Evolutionary conservation across 2,888 invertebrate genomes (phyloP), one percentile per base, ranked within the genome.

Genomic region (Sinopyrophorus schimmeli): DNA sequence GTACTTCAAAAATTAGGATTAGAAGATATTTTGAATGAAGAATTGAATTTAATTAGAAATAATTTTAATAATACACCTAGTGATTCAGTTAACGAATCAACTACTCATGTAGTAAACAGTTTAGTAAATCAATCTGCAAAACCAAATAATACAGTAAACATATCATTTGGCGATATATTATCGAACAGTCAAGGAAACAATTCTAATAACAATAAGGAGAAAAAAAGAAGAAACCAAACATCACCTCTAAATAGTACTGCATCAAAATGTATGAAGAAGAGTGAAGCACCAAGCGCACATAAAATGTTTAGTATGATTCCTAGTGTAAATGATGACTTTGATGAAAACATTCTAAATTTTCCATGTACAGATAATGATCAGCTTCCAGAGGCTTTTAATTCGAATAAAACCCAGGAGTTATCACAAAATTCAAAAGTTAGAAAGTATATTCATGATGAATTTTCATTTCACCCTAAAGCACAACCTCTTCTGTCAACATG

Each of bases 1-100:
- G 46, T 72, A 21, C 60, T 72, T 16, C 60, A 43, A 23, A 66
- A 64, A 58, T 55, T 71, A 31, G 60, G 66, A 37, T 57, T 71
- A 15, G 42, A 52, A 10, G 55, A 68, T 40, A 57, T 71, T 23
- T 58, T 68, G 7, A 54, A 55, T 32, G 65, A 66, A 44, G 30
- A 28, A 6, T 1, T n/a, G 3, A 7, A 4, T 23, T 9, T 35
- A 9, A 14, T n/a, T n/a, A n/a, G 14, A 4, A 35, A 23, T n/a
- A 16, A 12, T n/a, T 18, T 18, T n/a, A n/a, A n/a, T n/a, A n/a
- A n/a, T n/a, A n/a, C n/a, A n/a, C n/a, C n/a, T n/a, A n/a, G n/a
- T n/a, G n/a, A n/a, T n/a, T n/a, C n/a, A n/a, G 3, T 24, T 24
- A 5, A 7, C 5, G 11, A 3, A 24, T 1, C 24, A 9, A 9